Evolutionary conservation across 2,113 vertebrate genomes (phyloP).

Genomic region (Ifrita kowaldi): DNA sequence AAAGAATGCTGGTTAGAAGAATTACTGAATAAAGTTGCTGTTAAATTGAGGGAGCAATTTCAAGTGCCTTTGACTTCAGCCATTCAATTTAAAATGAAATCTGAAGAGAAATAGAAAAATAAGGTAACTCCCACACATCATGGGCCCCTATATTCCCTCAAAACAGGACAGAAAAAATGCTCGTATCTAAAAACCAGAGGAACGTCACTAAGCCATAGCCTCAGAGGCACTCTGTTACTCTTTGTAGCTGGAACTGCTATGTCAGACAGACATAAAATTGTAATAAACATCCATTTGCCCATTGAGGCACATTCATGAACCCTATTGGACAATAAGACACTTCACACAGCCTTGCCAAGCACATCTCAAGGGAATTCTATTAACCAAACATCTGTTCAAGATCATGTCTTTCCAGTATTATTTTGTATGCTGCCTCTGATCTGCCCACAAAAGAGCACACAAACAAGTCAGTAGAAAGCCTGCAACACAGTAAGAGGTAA

Average conservation of each 20-base stretch:
- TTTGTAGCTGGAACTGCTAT: not conserved
- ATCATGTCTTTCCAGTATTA: not conserved
- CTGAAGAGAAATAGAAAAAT: not conserved
- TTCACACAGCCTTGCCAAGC: not conserved
- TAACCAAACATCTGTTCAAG: not conserved
- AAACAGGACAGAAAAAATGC: not conserved
- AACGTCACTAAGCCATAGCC: not conserved
- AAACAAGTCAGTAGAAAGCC: not conserved
- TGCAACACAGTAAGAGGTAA: not conserved
- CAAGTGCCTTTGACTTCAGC: not conserved
- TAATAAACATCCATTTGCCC: not conserved
- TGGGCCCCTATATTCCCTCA: not conserved
- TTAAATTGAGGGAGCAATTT: not conserved
- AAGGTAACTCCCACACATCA: not conserved
- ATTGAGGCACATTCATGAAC: not conserved
- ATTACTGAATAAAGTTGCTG: not conserved
- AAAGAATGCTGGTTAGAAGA: not conserved
- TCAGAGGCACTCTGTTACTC: not conserved
- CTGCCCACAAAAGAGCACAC: not conserved
- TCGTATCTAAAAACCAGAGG: not conserved
- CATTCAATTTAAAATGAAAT: not conserved
- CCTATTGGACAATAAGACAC: not conserved
- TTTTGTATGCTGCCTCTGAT: not conserved
- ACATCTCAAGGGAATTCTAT: not conserved
- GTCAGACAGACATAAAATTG: not conserved